Evolutionary conservation across 2,113 vertebrate species (phyloP), one percentile per base, ranked within the genome.

Genomic region (Neogobius melanostomus): DNA sequence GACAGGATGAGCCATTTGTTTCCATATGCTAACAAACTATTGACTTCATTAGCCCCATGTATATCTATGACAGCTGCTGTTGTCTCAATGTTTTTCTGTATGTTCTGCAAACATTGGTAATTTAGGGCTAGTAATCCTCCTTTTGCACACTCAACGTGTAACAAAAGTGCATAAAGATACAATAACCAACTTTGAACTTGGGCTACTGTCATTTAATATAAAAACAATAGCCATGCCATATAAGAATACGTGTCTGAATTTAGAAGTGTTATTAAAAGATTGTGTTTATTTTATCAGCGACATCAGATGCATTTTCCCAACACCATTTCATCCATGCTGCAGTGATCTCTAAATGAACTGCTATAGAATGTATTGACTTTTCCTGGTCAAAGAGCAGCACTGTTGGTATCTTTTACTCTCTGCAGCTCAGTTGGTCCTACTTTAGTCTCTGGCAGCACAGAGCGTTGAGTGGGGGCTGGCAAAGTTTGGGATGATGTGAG

Each of bases 1-100:
- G 91, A 94, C 92, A 53, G 86, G 90, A 46, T 87, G 91, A 93
- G 91, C 86, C 84, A 95, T 91, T 92, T 85, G 68, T 12, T 74
- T 74, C 63, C 60, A 79, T 63, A 80, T 74, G 69, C 76, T 44
- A 76, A 79, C 76, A 81, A 69, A 75, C 16, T 77, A 90, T 88
- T 76, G 85, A 91, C 88, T 12, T 45, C 12, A 75, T 28, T 9
- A 62, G 52, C 79, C 79, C 72, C 71, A 62, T 74, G 71, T 73
- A 21, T 64, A 49, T 54, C n/a, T 47, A 54, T 68, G 66, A 65
- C 28, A 45, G 48, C 50, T 64, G 73, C 71, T 17, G 61, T 78
- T 57, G 59, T 67, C 45, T 42, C 14, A 36, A 3, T 36, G 46
- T 44, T 36, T 77, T 68, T 68, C 43, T 44, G 56, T 42, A 48